Evolutionary conservation across 2,113 vertebrate species (phyloP), one percentile per base, ranked within the genome.

Genomic region (Cnemophilus loriae): DNA sequence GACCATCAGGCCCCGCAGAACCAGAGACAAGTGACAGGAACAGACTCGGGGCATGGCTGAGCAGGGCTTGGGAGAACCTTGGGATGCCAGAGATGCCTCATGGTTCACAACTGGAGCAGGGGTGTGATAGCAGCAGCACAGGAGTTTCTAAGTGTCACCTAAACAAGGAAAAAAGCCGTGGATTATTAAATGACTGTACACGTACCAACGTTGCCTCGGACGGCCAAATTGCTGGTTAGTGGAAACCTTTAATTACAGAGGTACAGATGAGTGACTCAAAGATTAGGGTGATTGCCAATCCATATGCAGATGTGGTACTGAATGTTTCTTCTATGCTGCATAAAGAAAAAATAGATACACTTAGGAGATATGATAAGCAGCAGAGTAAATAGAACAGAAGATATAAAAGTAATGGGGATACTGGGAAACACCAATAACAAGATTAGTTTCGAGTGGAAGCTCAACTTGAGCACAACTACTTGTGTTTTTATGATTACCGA

Each of bases 181-280:
- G 52, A 59, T 91, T 73, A 88, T 90, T 80, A 90, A 92, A 84
- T 23, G 44, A 47, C 76, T 77, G 64, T 30, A 83, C 37, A 39
- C 4, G 10, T 44, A 85, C n/a, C 69, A 60, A 9, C 0, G 0
- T 56, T 67, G 63, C 76, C 49, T 90, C 57, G 85, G 90, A 83
- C 4, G 23, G 77, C 52, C 94, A 86, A 89, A 96, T 84, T 93
- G 53, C 47, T 91, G 16, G 80, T 91, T 94, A 91, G 59, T 78
- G 49, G 83, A 95, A 89, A 64, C 83, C 64, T 86, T 81, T 82
- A 93, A 95, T 95, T 95, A 91, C 49, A 63, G 56, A 91, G 84
- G 35, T 46, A 63, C 42, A 42, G 69, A 71, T 33, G 82, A 90
- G 37, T 57, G 93, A 90, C 35, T 80, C 23, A 67, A 78, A 80